A percentile compares a stretch with the other conserved stretches of the same genome.
phyloP scores from a whole-genome alignment of 1,140 invertebrate species.

The Anadara kagoshimensis region DNA sequence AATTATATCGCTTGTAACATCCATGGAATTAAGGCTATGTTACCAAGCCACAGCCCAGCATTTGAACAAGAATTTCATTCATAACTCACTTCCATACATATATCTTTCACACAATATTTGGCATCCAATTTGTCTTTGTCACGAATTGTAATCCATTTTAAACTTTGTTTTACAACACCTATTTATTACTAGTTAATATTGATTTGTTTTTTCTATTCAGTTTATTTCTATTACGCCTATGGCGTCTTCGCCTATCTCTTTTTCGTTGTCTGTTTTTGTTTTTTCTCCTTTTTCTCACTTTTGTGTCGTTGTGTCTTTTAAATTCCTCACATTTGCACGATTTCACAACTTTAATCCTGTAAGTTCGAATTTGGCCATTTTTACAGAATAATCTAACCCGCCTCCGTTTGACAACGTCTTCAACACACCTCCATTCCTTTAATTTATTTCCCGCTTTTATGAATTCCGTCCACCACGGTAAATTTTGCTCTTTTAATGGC shows the following conservation, averaged over 20 bases:
- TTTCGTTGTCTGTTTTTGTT: slow-evolving; percentile 4
- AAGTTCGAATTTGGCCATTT: slow-evolving; percentile 50
- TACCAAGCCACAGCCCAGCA: no score
- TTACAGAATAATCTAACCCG: slow-evolving; percentile 54
- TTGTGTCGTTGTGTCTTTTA: background rate
- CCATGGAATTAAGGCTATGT: no score
- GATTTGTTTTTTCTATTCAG: slow-evolving; percentile 23
- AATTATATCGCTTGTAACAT: no score
- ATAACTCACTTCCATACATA: no score
- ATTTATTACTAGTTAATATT: no score
- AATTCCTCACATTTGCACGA: slow-evolving; percentile 33
- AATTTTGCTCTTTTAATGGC: slow-evolving; percentile 38
- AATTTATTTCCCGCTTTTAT: slow-evolving; percentile 48
- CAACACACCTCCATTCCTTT: slow-evolving; percentile 55
- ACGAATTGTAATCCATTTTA: no score
- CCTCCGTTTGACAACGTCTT: slow-evolving; percentile 43
- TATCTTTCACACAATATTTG: no score
- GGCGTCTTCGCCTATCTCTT: slow-evolving; percentile 4
- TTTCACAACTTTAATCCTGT: slow-evolving; percentile 53
- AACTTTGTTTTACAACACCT: no score
- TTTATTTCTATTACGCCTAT: slow-evolving; percentile 22
- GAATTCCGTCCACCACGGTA: slow-evolving; percentile 60
- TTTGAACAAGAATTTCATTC: no score
- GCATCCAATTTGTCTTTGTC: no score
- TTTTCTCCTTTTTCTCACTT: slow-evolving; percentile 14